These are phyloP conservation scores for Aphidoletes aphidimyza DNA, from an alignment of 2,888 invertebrate genomes.

Conservation along the genomic window DNA sequence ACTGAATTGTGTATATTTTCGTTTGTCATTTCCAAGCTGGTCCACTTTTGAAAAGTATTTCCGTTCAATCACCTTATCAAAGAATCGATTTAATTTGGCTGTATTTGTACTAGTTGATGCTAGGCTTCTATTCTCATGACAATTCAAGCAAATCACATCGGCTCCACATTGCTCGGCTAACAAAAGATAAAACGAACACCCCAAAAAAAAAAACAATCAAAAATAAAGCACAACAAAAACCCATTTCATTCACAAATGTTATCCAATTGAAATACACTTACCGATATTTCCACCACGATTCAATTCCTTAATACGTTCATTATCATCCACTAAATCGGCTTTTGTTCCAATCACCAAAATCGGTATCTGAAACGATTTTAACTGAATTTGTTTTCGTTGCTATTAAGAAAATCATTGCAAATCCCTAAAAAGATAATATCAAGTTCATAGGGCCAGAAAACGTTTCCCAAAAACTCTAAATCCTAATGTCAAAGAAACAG, in stretches of 20 bases:
- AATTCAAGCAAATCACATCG: slow-evolving; percentile 90
- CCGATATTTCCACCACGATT: slow-evolving; percentile 67
- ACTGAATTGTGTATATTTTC: slow-evolving; percentile 53
- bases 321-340: slow-evolving; percentile 84
- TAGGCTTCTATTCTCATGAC: slow-evolving; percentile 78
- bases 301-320: slow-evolving; percentile 71
- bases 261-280: slow-evolving; percentile 60
- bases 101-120: slow-evolving; percentile 96
- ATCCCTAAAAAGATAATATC: too few relatives aligned
- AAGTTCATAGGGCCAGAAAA: too few relatives aligned
- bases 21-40: slow-evolving; percentile 58
- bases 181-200: too few relatives aligned
- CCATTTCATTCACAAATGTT: too few relatives aligned
- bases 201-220: background rate
- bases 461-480: too few relatives aligned
- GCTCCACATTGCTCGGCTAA: slow-evolving; percentile 91
- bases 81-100: slow-evolving; percentile 92
- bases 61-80: slow-evolving; percentile 79
- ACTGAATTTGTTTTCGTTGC: slow-evolving; percentile 16
- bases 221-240: background rate
- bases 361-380: slow-evolving; percentile 76
- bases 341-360: slow-evolving; percentile 95
- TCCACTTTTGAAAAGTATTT: slow-evolving; percentile 61
- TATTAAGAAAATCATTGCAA: slow-evolving; percentile 44
- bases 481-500: too few relatives aligned